phyloP scores from a whole-genome alignment of 2,113 vertebrate species.

The Cettia cetti region DNA sequence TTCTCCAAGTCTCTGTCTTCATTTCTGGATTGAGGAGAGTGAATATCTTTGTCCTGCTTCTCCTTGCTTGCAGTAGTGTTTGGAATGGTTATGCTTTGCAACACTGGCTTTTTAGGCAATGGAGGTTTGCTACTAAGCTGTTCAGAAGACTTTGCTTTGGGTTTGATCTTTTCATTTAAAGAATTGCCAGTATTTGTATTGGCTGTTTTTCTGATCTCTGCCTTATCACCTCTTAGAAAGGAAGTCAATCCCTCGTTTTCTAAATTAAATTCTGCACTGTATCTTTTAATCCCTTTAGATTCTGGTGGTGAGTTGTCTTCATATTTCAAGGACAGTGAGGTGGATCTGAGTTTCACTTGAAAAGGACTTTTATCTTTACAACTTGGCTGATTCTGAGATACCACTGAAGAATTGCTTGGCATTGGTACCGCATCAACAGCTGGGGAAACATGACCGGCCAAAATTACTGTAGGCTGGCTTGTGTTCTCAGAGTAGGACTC shows the following conservation, averaged over 20 bases:
- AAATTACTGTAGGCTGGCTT: background rate
- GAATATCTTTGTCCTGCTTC: conserved; percentile 48
- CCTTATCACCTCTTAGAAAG: conserved; percentile 55
- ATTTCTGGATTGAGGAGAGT: conserved; percentile 35
- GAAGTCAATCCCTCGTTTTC: conserved; percentile 40
- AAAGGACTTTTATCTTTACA: conserved; percentile 76
- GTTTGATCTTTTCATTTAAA: conserved; percentile 58
- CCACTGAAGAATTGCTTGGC: conserved; percentile 2
- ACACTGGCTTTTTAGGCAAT: conserved; percentile 64
- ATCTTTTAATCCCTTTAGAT: conserved; percentile 63
- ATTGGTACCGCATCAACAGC: background rate
- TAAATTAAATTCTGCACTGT: conserved; percentile 70
- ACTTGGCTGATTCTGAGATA: conserved; percentile 4
- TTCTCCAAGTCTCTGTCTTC: conserved; percentile 57
- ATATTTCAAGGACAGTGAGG: conserved; percentile 78
- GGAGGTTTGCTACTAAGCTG: conserved; percentile 72
- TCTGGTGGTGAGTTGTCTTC: conserved; percentile 59
- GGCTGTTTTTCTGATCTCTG: background rate
- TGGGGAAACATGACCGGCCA: background rate
- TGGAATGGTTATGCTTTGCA: conserved; percentile 53
- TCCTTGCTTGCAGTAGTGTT: background rate
- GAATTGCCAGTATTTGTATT: background rate
- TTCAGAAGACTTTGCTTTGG: conserved; percentile 63
- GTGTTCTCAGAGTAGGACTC: background rate
- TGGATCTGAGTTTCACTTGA: conserved; percentile 87